Conservation (phyloP, 2,113 vertebrate genomes). For the Trichechus manatus region DNA sequence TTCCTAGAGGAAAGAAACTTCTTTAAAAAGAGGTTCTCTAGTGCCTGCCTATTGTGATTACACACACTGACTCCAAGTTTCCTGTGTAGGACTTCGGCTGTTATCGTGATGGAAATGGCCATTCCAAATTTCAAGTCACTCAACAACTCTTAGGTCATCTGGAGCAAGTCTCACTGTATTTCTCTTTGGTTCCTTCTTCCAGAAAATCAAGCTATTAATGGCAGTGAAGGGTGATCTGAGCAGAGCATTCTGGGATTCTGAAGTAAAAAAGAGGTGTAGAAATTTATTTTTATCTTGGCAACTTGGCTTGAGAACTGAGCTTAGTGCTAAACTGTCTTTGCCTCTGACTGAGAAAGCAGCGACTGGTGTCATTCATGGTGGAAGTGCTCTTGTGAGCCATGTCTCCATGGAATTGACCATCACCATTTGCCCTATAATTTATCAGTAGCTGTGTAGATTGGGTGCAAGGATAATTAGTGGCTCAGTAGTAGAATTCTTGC, state of each 20-base stretch:
- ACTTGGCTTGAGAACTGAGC: not conserved
- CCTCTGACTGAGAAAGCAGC: not conserved
- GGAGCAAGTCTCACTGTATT: not conserved
- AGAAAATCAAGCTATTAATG: slow-evolving; percentile 34
- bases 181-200: slow-evolving; percentile 21
- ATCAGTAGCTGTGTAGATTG: not conserved
- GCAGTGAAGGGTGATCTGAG: not conserved
- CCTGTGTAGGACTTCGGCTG: not conserved
- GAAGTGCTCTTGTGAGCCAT: not conserved
- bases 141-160: not conserved
- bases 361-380: accelerated
- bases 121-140: not conserved
- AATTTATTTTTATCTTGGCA: not conserved
- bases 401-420: not conserved
- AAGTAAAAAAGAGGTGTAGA: not conserved
- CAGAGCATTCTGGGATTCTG: not conserved
- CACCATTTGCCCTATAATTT: too few species aligned
- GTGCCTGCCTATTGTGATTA: not conserved
- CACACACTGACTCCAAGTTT: not conserved
- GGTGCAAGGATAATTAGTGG: not conserved
- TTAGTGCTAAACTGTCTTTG: not conserved
- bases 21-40: not conserved
- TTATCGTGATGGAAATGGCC: not conserved
- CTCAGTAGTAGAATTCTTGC: not conserved
- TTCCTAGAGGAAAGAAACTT: not conserved